Evolutionary conservation across 2,888 invertebrate genomes (phyloP).

Genomic region (Patella caerulea): DNA sequence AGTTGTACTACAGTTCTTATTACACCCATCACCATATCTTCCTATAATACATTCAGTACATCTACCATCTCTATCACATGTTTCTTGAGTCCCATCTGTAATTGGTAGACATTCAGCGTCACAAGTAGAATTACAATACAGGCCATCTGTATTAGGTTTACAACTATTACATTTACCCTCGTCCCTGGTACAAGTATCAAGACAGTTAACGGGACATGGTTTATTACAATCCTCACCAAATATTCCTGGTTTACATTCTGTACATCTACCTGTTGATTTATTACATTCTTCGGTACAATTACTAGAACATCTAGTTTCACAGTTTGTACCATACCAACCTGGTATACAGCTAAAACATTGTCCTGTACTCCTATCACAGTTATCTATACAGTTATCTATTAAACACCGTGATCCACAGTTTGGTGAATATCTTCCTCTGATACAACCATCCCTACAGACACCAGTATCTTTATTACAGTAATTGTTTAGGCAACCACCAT

Average conservation of each 20-base stretch:
- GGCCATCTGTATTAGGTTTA: no score
- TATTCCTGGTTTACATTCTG: conserved; percentile 1
- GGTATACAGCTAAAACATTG: neutral
- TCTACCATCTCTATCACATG: neutral
- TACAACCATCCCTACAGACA: neutral
- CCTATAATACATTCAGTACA: neutral
- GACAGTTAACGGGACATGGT: neutral
- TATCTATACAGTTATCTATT: neutral
- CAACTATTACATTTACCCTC: no score
- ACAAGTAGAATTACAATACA: neutral
- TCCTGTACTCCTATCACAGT: neutral
- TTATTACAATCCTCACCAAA: conserved; percentile 6
- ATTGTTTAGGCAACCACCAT: neutral
- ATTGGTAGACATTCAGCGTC: neutral
- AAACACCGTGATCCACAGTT: neutral
- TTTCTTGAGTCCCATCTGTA: neutral
- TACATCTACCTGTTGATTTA: neutral
- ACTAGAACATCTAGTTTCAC: no score
- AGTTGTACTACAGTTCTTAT: no score
- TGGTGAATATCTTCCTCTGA: no score
- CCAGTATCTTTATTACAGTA: neutral
- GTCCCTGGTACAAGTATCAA: no score
- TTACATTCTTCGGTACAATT: neutral
- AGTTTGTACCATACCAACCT: neutral
- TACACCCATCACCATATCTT: no score